Evolutionary conservation across 1,140 invertebrate species (phyloP).

Genomic region (Zaprionus tsacasi): DNA sequence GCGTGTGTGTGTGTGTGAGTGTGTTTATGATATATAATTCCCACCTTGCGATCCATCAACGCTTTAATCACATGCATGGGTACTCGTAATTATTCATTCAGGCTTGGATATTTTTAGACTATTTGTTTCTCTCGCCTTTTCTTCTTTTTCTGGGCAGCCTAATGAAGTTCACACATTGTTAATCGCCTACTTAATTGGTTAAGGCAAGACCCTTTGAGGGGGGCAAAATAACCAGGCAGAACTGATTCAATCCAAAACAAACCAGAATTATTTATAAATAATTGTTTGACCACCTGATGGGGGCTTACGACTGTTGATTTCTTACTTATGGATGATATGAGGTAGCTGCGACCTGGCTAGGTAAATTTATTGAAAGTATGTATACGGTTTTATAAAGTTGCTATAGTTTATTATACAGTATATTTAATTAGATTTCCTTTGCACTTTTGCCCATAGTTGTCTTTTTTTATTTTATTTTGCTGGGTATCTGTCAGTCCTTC

Average conservation of each 20-base stretch:
- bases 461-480: not conserved
- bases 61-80: slow-evolving; percentile 8
- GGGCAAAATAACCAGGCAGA: not conserved
- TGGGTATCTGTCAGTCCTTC: slow-evolving; percentile 30
- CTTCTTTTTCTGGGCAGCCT: slow-evolving; percentile 40
- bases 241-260: not conserved
- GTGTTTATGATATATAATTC: slow-evolving; percentile 44
- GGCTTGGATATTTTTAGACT: slow-evolving; percentile 31
- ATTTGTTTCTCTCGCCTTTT: slow-evolving; percentile 53
- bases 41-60: slow-evolving; percentile 46
- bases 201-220: not conserved
- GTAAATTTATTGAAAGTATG: not conserved
- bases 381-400: too few species aligned
- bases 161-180: slow-evolving; percentile 68
- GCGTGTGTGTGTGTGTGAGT: slow-evolving; percentile 12
- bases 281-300: not conserved
- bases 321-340: not conserved
- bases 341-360: not conserved
- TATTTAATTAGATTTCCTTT: too few species aligned
- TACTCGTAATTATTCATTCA: slow-evolving; percentile 39
- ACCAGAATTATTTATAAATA: slow-evolving; percentile 7
- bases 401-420: too few species aligned
- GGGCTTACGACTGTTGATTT: not conserved
- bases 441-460: too few species aligned
- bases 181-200: slow-evolving; percentile 51